Evolutionary conservation across 2,797 vertebrate genomes (phyloP), one percentile per base, ranked within the genome.

Genomic region (Chelonia mydas): DNA sequence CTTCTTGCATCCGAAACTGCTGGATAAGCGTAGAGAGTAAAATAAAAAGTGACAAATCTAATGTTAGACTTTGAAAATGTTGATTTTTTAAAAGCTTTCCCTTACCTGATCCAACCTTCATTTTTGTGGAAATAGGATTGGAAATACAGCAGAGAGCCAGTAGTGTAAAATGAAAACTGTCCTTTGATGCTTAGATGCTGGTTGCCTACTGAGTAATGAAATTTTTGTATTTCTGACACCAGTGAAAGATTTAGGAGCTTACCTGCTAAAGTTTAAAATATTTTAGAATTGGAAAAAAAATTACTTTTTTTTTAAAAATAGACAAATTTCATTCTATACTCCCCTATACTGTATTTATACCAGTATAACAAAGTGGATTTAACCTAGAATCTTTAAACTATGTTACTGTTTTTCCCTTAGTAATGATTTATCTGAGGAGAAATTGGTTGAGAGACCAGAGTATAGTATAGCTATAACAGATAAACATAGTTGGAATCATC

Each of bases 121-220:
- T 33, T 74, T 90, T 84, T 87, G 15, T 41, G 92, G 45, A 76
- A 47, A 76, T 76, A 25, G 25, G 41, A 2, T 47, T 86, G 72
- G 53, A 94, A 91, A 83, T 87, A 17, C 83, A 95, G 76, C 50
- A 89, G 50, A 17, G 81, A 77, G 88, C 90, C 83, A 92, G 17
- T 82, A 51, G 28, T 37, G 91, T 50, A 83, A 86, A 83, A 86
- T 41, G 87, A 82, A 86, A 45, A 6, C 37, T 82, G 25, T 19
- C 81, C 77, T 88, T 57, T 90, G 94, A 85, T 12, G 33, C 28
- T 87, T 87, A 88, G 80, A 68, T 93, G 3, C 83, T 92, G 51
- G 28, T 45, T 92, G 85, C 82, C 77, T 59, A 31, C 80, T 81
- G 45, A 83, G 1, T 79, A 47, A 81, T 83, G 51, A 51, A 27